phyloP scores from a whole-genome alignment of 2,113 vertebrate species.

The Equus przewalskii region DNA sequence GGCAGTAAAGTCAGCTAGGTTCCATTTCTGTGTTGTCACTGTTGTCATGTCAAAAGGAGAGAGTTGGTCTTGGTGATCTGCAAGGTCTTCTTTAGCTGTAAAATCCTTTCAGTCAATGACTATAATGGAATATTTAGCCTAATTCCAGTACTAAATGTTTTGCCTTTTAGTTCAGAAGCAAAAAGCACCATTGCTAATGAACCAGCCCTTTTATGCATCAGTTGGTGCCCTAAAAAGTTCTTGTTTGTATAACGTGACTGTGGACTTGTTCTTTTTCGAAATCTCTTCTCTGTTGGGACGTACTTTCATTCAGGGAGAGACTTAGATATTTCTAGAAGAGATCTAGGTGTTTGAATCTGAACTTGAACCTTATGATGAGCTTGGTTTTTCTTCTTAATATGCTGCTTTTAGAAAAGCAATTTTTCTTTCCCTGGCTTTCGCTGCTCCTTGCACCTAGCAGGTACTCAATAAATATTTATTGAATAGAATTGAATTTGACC shows the following conservation, averaged over 20 bases:
- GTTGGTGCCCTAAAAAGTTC: not conserved
- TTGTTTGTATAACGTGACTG: not conserved
- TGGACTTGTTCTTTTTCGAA: not conserved
- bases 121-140: conserved; percentile 38
- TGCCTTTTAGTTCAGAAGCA: not conserved
- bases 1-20: not conserved
- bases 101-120: conserved; percentile 10
- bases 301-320: conserved; percentile 13
- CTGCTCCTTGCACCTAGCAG: conserved; percentile 50
- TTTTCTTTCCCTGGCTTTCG: conserved; percentile 38
- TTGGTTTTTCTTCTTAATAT: conserved; percentile 50
- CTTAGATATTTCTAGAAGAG: conserved; percentile 36
- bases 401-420: conserved; percentile 59
- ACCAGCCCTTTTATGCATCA: not conserved
- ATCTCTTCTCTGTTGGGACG: not conserved
- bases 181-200: conserved; percentile 28
- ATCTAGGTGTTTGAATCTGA: conserved; percentile 31
- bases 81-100: not conserved
- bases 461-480: conserved; percentile 76
- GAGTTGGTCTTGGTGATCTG: conserved; percentile 39
- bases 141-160: conserved; percentile 36
- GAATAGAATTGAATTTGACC: conserved; percentile 70
- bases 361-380: conserved; percentile 62
- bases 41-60: not conserved
- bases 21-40: not conserved